Base-by-base conservation (phyloP, 1,140 invertebrate species). In the Microvelia longipes region DNA sequence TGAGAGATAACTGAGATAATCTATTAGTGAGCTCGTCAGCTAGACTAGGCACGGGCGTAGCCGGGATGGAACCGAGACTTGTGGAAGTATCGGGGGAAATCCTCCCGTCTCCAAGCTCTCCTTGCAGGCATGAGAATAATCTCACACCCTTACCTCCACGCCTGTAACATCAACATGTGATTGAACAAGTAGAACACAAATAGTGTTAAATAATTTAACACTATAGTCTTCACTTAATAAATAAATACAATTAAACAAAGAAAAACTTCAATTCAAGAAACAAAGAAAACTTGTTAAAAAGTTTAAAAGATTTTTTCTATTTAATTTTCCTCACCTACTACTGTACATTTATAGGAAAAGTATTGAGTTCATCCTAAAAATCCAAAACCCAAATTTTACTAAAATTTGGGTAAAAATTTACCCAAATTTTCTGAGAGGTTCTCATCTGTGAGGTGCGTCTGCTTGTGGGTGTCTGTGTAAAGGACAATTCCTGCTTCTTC, bases 41-140 rank as follows among this genome's bases (percentile, higher is more conserved):
- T 19, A 69, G 29, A 64, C 68, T 71, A 60, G 19, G 29, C 11
- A 60, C 68, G 28, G 19, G 29, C 11, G 66, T 66, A 29, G 15
- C 62, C 5, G 15, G 25, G 15, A 64, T 64, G 2, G 15, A 26
- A 5, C 11, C 25, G 2, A 64, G 5, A 5, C 62, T 26, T 64
- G 62, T 26, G n/a, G n/a, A n/a, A n/a, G n/a, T n/a, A 24, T 5
- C 62, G 5, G 15, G 15, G 2, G 62, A 64, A 13, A 26, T 67
- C 14, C 66, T 19, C n/a, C 63, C 71, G 14, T 74, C 74, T 26
- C 29, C 69, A 1, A 85, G 77, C 1, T 83, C 83, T 2, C 83
- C 80, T 78, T 85, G 83, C 72, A 86, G 80, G 78, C 84, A 85
- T 69, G 83, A 83, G 73, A 85, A 82, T 19, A 85, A 74, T 75